Evolutionary conservation across 2,888 invertebrate genomes (phyloP).

Genomic region (Sphaeridia pumilis): DNA sequence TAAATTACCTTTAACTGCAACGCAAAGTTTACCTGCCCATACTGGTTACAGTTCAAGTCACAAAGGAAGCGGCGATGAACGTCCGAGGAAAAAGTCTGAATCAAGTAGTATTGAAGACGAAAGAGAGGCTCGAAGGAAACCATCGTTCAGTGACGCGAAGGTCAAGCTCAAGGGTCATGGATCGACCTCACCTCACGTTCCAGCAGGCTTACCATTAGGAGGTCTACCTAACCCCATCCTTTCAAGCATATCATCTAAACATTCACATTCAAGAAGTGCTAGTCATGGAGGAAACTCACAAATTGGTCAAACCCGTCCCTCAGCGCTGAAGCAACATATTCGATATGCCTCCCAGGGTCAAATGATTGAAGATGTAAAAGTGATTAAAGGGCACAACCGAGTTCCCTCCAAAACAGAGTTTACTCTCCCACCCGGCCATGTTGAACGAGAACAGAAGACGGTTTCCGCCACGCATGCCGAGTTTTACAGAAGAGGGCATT

Average conservation of each 20-base stretch:
- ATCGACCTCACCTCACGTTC: no score
- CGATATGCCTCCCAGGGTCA: slow-evolving; percentile 79
- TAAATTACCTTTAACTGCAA: no score
- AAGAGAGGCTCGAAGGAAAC: no score
- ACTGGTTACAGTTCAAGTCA: no score
- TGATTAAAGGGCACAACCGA: slow-evolving; percentile 57
- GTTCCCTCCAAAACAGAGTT: slow-evolving; percentile 79
- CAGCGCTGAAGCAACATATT: slow-evolving; percentile 64
- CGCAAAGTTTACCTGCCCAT: no score
- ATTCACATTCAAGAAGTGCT: slow-evolving; percentile 8
- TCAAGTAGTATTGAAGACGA: no score
- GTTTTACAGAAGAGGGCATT: slow-evolving; percentile 53
- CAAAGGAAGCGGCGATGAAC: no score
- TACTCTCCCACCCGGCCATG: slow-evolving; percentile 73
- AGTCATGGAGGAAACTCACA: slow-evolving; percentile 7
- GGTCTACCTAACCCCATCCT: slow-evolving; percentile 15
- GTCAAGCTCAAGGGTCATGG: no score
- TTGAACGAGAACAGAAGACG: slow-evolving; percentile 46
- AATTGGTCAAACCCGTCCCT: slow-evolving; percentile 41
- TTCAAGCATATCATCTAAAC: slow-evolving; percentile 5
- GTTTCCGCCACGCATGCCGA: slow-evolving; percentile 33
- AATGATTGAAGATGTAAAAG: slow-evolving; percentile 53
- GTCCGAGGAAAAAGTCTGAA: no score
- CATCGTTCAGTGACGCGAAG: no score
- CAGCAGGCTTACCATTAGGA: slow-evolving; percentile 38